phyloP scores from a whole-genome alignment of 2,113 vertebrate species.

The Zapornia atra region DNA sequence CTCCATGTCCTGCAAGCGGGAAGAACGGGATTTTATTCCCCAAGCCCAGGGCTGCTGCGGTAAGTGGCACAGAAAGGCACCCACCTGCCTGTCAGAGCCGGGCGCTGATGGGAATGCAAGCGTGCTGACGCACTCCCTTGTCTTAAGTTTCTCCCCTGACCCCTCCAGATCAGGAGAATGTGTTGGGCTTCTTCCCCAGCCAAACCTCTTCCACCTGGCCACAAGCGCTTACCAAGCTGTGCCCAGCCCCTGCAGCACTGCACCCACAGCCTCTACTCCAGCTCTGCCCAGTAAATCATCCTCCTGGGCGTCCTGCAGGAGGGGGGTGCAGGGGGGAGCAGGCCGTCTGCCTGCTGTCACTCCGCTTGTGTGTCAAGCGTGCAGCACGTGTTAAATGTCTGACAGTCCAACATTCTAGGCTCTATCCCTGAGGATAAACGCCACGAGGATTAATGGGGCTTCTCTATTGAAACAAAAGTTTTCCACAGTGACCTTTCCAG shows the following conservation, averaged over 20 bases:
- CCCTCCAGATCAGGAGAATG: neutral
- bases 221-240: neutral
- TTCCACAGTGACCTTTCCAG: slow-evolving; percentile 62
- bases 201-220: slow-evolving; percentile 24
- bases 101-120: neutral
- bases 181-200: neutral
- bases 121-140: neutral
- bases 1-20: neutral
- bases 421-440: slow-evolving; percentile 30
- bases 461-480: slow-evolving; percentile 60
- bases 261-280: neutral
- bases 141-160: slow-evolving; percentile 25
- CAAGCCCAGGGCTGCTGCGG: neutral
- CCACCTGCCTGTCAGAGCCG: neutral
- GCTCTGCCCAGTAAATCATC: slow-evolving; percentile 31
- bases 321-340: neutral
- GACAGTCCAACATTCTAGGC: slow-evolving; percentile 47
- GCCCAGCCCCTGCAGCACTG: neutral
- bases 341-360: neutral
- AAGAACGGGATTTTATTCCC: slow-evolving; percentile 61
- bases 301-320: neutral
- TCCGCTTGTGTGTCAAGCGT: neutral
- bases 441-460: neutral
- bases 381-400: slow-evolving; percentile 45
- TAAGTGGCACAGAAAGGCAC: neutral